Evolutionary conservation across 2,888 invertebrate genomes (phyloP), one percentile per base, ranked within the genome.

Genomic region (Dysmachus trigonus): DNA sequence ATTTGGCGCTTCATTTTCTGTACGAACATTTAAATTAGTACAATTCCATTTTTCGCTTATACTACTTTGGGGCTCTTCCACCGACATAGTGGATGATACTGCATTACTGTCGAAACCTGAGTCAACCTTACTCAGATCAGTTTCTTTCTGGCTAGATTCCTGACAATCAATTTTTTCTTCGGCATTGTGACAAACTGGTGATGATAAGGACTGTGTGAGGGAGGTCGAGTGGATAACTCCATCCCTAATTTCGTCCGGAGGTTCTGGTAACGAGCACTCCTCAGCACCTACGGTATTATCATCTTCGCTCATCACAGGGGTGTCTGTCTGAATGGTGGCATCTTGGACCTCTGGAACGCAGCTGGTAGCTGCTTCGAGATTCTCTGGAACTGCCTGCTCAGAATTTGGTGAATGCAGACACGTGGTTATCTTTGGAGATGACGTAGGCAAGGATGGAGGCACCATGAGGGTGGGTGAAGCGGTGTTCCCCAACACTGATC

Each of bases 271-370:
- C 18, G 88, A 73, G 22, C 86, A 88, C n/a, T 88, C 88, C 71
- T 88, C 88, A 47, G 87, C 87, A 53, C 88, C 88, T 18, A 79
- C 93, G 0, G 93, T 92, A 86, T 93, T 91, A 86, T 93, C 95
- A 88, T 95, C 95, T 85, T 95, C 95, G 88, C 95, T 95, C 89
- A 94, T 94, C 1, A 93, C 92, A 0, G 95, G 94, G 27, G 95
- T 95, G 89, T 97, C 96, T 0, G 97, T 97, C 92, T 97, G 97
- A 90, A 96, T 97, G 83, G 96, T 96, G 0, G 96, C 96, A 89
- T 97, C 96, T 90, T 94, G 96, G n/a, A 96, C 96, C 87, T 94
- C 94, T 0, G 94, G 93, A 1, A 92, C 92, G 87, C 93, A 93
- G 86, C 94, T 93, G 18, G 93, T 93, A 30, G 93, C 92, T 10